These are phyloP conservation scores for Scatophagus argus DNA, from an alignment of 2,113 vertebrate species.

Conservation along the genomic window DNA sequence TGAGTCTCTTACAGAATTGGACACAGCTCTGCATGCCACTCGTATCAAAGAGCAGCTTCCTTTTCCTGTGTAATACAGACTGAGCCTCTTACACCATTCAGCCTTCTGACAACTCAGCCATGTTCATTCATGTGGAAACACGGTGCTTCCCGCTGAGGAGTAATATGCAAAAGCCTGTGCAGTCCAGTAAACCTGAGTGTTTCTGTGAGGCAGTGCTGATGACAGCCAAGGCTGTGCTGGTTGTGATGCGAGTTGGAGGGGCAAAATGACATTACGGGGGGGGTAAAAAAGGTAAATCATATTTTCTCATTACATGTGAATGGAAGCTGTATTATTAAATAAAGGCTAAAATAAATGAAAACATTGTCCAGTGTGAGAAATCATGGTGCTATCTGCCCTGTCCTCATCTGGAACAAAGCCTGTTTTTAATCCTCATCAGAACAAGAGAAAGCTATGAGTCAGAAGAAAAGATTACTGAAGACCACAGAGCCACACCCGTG, in stretches of 20 bases:
- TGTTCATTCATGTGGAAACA: slow-evolving; percentile 77
- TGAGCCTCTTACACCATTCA: slow-evolving; percentile 62
- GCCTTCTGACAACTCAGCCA: slow-evolving; percentile 73
- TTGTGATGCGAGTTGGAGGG: not conserved
- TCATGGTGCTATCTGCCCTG: not conserved
- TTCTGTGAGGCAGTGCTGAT: slow-evolving; percentile 16
- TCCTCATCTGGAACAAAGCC: slow-evolving; percentile 32
- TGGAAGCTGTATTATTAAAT: slow-evolving; percentile 23
- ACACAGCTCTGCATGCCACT: slow-evolving; percentile 56
- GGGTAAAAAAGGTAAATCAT: slow-evolving; percentile 7
- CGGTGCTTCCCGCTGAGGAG: slow-evolving; percentile 70
- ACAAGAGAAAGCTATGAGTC: slow-evolving; percentile 26
- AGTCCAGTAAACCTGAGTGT: slow-evolving; percentile 48
- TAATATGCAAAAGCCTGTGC: slow-evolving; percentile 64
- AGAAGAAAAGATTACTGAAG: slow-evolving; percentile 17
- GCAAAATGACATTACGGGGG: slow-evolving; percentile 17
- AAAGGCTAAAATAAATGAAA: slow-evolving; percentile 30
- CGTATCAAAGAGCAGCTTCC: slow-evolving; percentile 60
- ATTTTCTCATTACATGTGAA: slow-evolving; percentile 39
- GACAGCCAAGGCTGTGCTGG: slow-evolving; percentile 9
- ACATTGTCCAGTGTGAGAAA: not conserved
- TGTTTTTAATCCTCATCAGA: slow-evolving; percentile 5
- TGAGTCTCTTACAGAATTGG: slow-evolving; percentile 41
- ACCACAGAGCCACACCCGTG: slow-evolving; percentile 44
- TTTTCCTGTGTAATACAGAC: slow-evolving; percentile 49